Evolutionary conservation across 53 echinoderm and acorn worm genomes (phyloP), one percentile per base, ranked within the genome.

Genomic region (Patiria pectinifera): DNA sequence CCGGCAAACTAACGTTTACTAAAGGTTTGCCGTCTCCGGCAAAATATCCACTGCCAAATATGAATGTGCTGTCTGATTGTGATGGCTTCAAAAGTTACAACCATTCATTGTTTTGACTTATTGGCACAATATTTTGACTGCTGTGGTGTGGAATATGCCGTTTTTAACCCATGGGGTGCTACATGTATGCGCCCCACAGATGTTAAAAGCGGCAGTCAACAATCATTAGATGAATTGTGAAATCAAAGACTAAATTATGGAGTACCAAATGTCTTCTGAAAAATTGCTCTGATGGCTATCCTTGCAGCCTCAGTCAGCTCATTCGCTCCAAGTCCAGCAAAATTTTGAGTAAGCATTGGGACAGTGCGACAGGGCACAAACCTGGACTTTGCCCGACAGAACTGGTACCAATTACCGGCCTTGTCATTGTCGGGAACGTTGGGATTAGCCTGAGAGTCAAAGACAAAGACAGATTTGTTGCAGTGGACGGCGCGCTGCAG

Each of bases 401-500:
- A 90, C 46, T 66, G 62, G 77, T 80, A 90, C 90, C 90, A 90
- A 46, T 66, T 14, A 23, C 80, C 62, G 2, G 80, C 69, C 48
- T 80, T 81, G 46, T 80, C 76, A 13, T 19, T 60, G 0, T 24
- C 23, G 21, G 22, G 82, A n/a, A 78, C 13, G 18, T 59, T 25
- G 11, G 25, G 59, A 15, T 63, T 62, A 6, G 48, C 48, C 81
- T 81, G 80, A 18, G 80, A 81, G 80, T 90, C 90, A 81, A 90
- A 90, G 69, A 90, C 69, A 23, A 90, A 81, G 69, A 80, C 16
- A 12, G 90, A 80, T 63, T 90, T 90, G 90, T 81, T 81, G 81
- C 90, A 81, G 80, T 80, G 61, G 48, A 81, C 18, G 11, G 81
- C 90, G 47, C 47, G 81, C 48, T 69, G 69, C 18, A 90, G 90